Percentiles rank a stretch among this genome's conserved stretches.
Evolutionary conservation across 2,797 vertebrate species (phyloP).

Genomic region (Danio choprae): DNA sequence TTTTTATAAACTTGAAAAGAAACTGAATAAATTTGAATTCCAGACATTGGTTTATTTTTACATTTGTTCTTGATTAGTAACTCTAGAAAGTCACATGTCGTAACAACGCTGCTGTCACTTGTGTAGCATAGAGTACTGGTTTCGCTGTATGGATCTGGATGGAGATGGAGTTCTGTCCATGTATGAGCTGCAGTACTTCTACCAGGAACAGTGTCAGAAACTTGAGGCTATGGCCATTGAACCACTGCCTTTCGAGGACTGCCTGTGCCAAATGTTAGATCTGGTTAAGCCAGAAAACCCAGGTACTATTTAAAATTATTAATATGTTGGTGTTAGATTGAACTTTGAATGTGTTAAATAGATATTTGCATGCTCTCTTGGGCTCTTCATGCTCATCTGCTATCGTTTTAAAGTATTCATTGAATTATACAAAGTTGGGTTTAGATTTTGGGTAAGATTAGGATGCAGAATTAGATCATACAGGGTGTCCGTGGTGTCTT

Average conservation of each 20-base stretch:
- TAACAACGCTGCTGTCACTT: background rate
- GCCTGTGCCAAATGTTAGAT: conserved; percentile 97
- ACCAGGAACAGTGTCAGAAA: conserved; percentile 94
- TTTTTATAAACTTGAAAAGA: too few species aligned
- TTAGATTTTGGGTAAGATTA: too few species aligned
- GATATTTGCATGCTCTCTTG: too few species aligned
- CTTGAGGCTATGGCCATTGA: conserved; percentile 92
- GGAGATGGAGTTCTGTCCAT: conserved; percentile 93
- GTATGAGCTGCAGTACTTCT: conserved; percentile 96
- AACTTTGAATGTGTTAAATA: too few species aligned
- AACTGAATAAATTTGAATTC: too few species aligned
- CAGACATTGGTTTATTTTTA: too few species aligned
- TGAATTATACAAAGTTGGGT: background rate
- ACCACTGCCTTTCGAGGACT: conserved; percentile 92
- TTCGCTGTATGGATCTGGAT: conserved; percentile 97
- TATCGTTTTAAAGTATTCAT: background rate
- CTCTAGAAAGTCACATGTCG: too few species aligned
- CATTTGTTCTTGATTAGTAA: too few species aligned
- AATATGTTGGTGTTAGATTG: background rate
- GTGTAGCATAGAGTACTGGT: conserved; percentile 96
- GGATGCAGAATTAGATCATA: too few species aligned
- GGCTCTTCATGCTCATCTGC: background rate
- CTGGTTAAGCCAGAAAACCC: conserved; percentile 87
- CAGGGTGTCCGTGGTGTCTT: too few species aligned
- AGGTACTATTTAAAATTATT: conserved; percentile 72